A percentile compares a stretch with the other conserved stretches of the same genome.
phyloP scores from a whole-genome alignment of 2,113 vertebrate genomes.

The Mesoclemmys tuberculata region DNA sequence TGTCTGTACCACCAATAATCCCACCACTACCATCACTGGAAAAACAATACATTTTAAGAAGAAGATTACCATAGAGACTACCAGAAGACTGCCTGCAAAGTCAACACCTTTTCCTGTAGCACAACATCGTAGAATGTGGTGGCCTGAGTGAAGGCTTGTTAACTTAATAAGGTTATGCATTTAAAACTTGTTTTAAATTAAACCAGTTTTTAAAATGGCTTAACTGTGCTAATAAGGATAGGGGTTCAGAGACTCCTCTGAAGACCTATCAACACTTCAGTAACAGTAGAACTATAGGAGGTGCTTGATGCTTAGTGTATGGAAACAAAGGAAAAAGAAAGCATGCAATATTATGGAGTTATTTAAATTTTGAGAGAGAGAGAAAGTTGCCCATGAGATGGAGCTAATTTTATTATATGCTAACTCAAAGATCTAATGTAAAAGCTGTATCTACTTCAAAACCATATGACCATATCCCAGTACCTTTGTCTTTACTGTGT shows the following conservation, averaged over 20 bases:
- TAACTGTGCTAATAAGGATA: slow-evolving; percentile 13
- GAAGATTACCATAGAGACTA: not conserved
- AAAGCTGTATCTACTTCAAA: not conserved
- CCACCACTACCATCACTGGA: not conserved
- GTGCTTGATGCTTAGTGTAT: not conserved
- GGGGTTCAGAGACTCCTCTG: slow-evolving; percentile 45
- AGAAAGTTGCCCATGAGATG: not conserved
- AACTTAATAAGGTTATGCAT: slow-evolving; percentile 60
- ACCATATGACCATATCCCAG: not conserved
- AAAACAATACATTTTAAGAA: not conserved
- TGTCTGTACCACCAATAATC: too few relatives aligned
- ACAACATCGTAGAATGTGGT: too few relatives aligned
- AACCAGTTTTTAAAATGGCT: slow-evolving; percentile 65
- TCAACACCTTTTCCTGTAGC: not conserved
- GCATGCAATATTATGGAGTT: not conserved
- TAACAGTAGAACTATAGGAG: not conserved
- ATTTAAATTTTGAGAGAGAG: not conserved
- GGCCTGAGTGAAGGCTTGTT: slow-evolving; percentile 45
- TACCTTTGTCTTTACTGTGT: not conserved
- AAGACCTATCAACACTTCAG: not conserved
- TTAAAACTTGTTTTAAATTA: slow-evolving; percentile 67
- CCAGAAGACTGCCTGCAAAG: not conserved
- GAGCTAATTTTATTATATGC: not conserved
- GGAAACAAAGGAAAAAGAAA: not conserved
- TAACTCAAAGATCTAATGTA: not conserved